Percentiles rank a stretch among this genome's conserved stretches.
Evolutionary conservation across 2,113 vertebrate genomes (phyloP).

Genomic region (Saccopteryx leptura): DNA sequence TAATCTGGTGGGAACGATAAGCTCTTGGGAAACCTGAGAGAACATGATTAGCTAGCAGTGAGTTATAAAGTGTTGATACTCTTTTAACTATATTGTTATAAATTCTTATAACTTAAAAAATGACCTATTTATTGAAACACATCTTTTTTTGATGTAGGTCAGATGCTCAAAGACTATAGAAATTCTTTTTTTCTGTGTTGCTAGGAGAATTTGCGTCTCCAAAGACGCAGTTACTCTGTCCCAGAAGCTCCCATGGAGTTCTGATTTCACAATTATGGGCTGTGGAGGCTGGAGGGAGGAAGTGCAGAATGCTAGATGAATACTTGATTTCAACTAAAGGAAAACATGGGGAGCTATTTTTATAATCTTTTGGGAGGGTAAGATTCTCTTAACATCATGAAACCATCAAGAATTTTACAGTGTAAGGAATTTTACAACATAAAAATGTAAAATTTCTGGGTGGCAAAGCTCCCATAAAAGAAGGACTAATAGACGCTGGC

Average conservation of each 20-base stretch:
- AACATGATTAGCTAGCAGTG: background rate
- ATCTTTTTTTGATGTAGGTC: conserved; percentile 33
- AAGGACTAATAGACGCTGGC: background rate
- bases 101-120: conserved; percentile 54
- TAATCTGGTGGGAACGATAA: background rate
- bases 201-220: background rate
- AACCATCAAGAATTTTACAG: conserved; percentile 46
- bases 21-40: background rate
- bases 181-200: conserved; percentile 28
- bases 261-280: background rate
- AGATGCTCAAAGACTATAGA: background rate
- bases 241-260: background rate
- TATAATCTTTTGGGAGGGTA: conserved; percentile 31
- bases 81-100: conserved; percentile 41
- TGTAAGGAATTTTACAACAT: conserved; percentile 26
- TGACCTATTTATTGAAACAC: background rate
- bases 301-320: background rate
- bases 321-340: conserved; percentile 54
- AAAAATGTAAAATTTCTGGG: conserved; percentile 65
- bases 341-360: conserved; percentile 34
- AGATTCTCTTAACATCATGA: conserved; percentile 54
- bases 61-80: background rate
- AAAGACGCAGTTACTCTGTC: background rate
- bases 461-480: background rate
- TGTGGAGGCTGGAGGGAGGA: background rate